Percentiles rank a stretch among this genome's conserved stretches.
These are phyloP conservation scores for Ips typographus DNA, from an alignment of 1,140 invertebrate genomes.

Conservation along the genomic window DNA sequence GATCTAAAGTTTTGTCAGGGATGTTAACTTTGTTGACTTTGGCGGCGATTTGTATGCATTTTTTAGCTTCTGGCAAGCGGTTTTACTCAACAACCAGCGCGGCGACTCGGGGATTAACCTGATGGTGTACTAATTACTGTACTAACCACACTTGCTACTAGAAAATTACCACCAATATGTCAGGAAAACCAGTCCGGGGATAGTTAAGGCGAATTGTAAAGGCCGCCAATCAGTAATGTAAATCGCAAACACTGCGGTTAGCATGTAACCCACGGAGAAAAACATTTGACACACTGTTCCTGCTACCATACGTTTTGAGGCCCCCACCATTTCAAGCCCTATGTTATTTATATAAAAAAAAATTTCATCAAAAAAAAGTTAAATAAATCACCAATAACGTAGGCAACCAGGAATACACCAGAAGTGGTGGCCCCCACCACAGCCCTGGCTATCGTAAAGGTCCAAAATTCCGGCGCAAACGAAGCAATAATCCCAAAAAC, in stretches of 20 bases:
- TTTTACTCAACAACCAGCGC: conserved; percentile 79
- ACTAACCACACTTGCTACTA: not conserved
- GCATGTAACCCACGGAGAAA: conserved; percentile 75
- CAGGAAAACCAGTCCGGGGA: conserved; percentile 70
- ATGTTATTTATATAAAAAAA: conserved; percentile 11
- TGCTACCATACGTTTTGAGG: conserved; percentile 69
- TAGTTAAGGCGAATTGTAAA: conserved; percentile 71
- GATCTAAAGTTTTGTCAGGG: conserved; percentile 57
- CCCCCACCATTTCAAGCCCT: conserved; percentile 84
- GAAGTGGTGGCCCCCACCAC: conserved; percentile 74
- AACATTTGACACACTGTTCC: conserved; percentile 77
- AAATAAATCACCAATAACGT: conserved; percentile 67
- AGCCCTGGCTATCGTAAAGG: conserved; percentile 67
- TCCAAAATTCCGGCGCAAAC: conserved; percentile 67
- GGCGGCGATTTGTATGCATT: conserved; percentile 68
- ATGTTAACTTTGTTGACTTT: conserved; percentile 66
- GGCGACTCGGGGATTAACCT: conserved; percentile 82
- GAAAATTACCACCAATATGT: conserved; percentile 72
- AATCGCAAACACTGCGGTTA: conserved; percentile 71
- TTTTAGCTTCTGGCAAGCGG: conserved; percentile 68
- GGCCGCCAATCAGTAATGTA: conserved; percentile 73
- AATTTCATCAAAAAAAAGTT: not conserved
- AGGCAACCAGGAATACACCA: conserved; percentile 76
- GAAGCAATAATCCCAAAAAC: conserved; percentile 65
- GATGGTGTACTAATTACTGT: conserved; percentile 18